A percentile compares a stretch with the other conserved stretches of the same genome.
Conservation (phyloP, 2,888 invertebrate genomes). For the Cosmopolites sordidus region DNA sequence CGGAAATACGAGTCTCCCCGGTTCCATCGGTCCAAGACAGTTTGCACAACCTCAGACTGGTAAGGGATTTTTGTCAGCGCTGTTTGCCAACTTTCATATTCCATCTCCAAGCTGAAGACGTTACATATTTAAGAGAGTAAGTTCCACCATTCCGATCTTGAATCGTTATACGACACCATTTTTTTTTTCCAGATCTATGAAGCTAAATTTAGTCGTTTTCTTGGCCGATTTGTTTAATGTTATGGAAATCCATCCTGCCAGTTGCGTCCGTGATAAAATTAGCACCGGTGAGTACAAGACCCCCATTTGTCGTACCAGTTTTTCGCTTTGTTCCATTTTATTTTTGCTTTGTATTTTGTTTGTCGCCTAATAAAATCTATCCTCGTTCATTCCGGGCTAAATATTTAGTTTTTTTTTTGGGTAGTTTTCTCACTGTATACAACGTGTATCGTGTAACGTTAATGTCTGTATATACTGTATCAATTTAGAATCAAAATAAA, state of each 20-base stretch:
- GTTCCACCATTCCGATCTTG: slow-evolving; percentile 1
- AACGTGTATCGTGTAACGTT: no score
- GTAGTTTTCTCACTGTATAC: no score
- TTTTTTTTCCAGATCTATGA: slow-evolving; percentile 70
- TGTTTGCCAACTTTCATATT: slow-evolving; percentile 85
- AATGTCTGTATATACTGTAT: no score
- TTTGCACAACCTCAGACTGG: slow-evolving; percentile 83
- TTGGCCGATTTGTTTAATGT: slow-evolving; percentile 91
- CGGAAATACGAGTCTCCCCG: slow-evolving; percentile 59
- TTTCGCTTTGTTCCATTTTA: slow-evolving; percentile 9
- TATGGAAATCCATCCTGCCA: slow-evolving; percentile 88
- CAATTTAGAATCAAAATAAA: no score
- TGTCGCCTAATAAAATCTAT: background rate
- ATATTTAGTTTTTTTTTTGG: no score
- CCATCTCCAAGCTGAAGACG: slow-evolving; percentile 93
- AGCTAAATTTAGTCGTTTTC: slow-evolving; percentile 85
- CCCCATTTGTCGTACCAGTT: background rate
- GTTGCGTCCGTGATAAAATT: slow-evolving; percentile 68
- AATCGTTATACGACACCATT: background rate
- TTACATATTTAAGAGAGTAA: slow-evolving; percentile 85
- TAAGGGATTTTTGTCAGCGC: slow-evolving; percentile 80
- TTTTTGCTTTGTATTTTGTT: slow-evolving; percentile 5
- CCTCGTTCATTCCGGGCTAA: no score
- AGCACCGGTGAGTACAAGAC: slow-evolving; percentile 43
- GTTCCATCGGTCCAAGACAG: slow-evolving; percentile 82